These are phyloP conservation scores for Sebastes cheni DNA, from an alignment of 2,797 vertebrate species.

Conservation along the genomic window DNA sequence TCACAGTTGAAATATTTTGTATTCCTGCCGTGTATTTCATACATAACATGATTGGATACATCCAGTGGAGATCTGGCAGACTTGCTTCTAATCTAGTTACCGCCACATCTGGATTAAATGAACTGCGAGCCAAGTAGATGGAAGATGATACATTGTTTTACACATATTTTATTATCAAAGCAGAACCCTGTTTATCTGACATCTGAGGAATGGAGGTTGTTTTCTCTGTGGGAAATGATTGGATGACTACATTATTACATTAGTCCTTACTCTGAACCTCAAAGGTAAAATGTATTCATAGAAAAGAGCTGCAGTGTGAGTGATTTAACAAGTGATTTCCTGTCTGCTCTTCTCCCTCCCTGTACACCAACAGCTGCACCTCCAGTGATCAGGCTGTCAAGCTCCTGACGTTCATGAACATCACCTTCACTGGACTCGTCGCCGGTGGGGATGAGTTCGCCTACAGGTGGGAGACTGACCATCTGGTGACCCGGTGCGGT, in stretches of 20 bases:
- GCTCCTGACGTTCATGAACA: no score
- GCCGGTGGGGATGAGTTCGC: no score
- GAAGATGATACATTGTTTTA: conserved; percentile 45
- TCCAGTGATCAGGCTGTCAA: no score
- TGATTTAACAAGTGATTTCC: not conserved
- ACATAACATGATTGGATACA: conserved; percentile 68
- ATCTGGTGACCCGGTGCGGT: no score
- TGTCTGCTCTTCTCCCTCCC: not conserved
- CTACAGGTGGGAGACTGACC: no score
- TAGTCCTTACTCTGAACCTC: conserved; percentile 9
- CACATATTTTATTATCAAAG: conserved; percentile 44
- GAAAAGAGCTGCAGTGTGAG: not conserved
- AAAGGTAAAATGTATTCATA: conserved; percentile 7
- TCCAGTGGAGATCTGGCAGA: conserved; percentile 59
- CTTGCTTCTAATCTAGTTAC: conserved; percentile 59
- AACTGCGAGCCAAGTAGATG: conserved; percentile 48
- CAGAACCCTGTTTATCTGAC: conserved; percentile 32
- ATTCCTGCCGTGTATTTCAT: conserved; percentile 55
- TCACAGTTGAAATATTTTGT: conserved; percentile 41
- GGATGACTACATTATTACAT: conserved; percentile 10
- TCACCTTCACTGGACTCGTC: no score
- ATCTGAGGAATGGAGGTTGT: conserved; percentile 27
- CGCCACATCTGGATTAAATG: conserved; percentile 68
- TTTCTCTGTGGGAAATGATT: conserved; percentile 17
- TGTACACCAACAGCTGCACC: not conserved